Base-by-base conservation (phyloP, 2,797 vertebrate genomes). In the Novumbra hubbsi region DNA sequence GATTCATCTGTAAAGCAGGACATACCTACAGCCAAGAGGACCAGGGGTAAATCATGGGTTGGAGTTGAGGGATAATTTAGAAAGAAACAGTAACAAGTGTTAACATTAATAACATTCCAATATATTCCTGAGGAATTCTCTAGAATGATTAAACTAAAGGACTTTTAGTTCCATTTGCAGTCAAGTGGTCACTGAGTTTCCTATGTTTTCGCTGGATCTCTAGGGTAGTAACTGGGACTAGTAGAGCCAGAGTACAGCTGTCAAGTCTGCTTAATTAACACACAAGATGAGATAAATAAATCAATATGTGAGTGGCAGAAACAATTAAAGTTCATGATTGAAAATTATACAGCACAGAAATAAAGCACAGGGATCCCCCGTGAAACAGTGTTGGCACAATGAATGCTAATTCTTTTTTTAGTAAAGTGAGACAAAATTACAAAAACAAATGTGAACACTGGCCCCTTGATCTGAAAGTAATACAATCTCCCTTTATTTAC, bases 251-350 rank as follows among this genome's bases (percentile, higher is more conserved):
- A 73, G 75, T 75, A 77, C 34, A 73, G 75, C 81, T 91, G 87
- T 88, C 83, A 90, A 57, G 73, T 70, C 77, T 84, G 52, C 78
- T 87, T 90, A 88, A 91, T 91, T 90, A 92, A 87, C 84, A 82
- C 81, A 69, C 71, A 69, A 72, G 80, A 85, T 82, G 82, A 83
- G 81, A 82, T 75, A 90, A 90, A 85, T 86, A 86, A 90, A 91
- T 89, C 83, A 90, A 88, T 88, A 86, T 84, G 73, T 86, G 85
- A 89, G 81, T 87, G 86, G 77, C 86, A 90, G 86, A 90, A 88
- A 90, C 83, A 85, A 90, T 90, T 88, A 87, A 73, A 82, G 75
- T 81, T 77, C 69, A 81, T 86, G 82, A 87, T 82, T 85, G 84
- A 88, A 81, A 85, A 88, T 90, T 83, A 88, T 73, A 80, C 76